phyloP scores from a whole-genome alignment of 2,113 vertebrate species.

The Cyanoramphus novaezelandiae region DNA sequence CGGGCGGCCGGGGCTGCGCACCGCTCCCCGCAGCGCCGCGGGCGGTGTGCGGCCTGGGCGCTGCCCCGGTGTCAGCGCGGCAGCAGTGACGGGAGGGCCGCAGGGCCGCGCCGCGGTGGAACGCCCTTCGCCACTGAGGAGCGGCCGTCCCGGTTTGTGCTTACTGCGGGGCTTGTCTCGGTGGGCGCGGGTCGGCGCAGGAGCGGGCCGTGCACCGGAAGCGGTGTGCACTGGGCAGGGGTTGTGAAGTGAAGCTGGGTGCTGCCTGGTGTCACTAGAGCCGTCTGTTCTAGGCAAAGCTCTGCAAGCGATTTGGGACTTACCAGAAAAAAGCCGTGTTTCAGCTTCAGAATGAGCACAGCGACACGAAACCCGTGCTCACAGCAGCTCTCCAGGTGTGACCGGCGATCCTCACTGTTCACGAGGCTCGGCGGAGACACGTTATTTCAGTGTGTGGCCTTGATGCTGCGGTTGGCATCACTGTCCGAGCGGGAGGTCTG shows the following conservation, averaged over 20 bases:
- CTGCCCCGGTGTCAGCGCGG: background rate
- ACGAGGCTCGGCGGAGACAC: rapidly evolving
- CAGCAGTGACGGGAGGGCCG: background rate
- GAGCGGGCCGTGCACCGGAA: rapidly evolving
- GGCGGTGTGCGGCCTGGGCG: background rate
- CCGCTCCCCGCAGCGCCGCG: too few relatives aligned
- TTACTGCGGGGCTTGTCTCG: background rate
- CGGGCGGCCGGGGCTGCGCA: too few relatives aligned
- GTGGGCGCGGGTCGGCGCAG: rapidly evolving
- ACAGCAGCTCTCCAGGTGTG: rapidly evolving
- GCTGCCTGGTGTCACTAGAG: rapidly evolving
- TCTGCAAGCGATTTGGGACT: too few relatives aligned
- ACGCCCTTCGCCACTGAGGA: rapidly evolving
- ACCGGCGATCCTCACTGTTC: rapidly evolving
- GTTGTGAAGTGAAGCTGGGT: rapidly evolving
- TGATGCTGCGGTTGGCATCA: rapidly evolving
- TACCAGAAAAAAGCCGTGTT: rapidly evolving
- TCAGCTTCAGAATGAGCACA: too few relatives aligned
- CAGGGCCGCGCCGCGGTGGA: background rate
- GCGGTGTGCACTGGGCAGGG: rapidly evolving
- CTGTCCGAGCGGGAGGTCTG: rapidly evolving
- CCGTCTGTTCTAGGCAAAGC: rapidly evolving
- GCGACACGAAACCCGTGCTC: rapidly evolving
- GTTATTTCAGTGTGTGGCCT: rapidly evolving
- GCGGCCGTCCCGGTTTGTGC: rapidly evolving